Conservation (phyloP, 2,113 vertebrate species). For the Oryzias javanicus region DNA sequence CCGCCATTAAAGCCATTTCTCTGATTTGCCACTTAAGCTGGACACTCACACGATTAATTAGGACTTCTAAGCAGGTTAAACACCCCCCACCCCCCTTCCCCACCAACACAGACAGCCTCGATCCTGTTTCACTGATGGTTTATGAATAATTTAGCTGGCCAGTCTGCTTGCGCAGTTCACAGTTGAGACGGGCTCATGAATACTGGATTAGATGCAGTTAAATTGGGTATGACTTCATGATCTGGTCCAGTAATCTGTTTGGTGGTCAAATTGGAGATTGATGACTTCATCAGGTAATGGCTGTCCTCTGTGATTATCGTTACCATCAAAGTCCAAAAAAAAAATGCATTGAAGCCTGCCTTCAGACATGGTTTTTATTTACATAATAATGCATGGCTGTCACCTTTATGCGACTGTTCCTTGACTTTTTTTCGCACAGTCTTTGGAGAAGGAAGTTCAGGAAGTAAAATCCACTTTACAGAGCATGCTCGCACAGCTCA, state of each 20-base stretch:
- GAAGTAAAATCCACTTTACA: constrained; percentile 81
- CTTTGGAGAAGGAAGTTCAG: constrained; percentile 85
- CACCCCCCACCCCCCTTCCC: constrained; percentile 45
- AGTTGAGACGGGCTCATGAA: constrained; percentile 62
- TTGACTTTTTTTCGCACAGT: constrained; percentile 82
- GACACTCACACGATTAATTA: constrained; percentile 68
- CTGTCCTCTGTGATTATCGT: constrained; percentile 33
- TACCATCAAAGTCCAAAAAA: constrained; percentile 28
- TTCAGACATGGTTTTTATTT: constrained; percentile 26
- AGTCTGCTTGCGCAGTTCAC: constrained; percentile 53
- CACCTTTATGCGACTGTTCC: constrained; percentile 54
- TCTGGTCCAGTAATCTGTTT: constrained; percentile 50
- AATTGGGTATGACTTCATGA: constrained; percentile 62
- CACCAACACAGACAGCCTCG: constrained; percentile 40
- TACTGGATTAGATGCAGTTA: constrained; percentile 54
- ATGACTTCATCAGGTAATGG: constrained; percentile 64
- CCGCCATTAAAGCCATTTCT: constrained; percentile 73
- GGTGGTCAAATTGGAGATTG: constrained; percentile 51
- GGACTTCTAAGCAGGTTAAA: constrained; percentile 73
- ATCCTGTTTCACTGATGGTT: constrained; percentile 45
- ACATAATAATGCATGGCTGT: constrained; percentile 21
- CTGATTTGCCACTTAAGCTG: constrained; percentile 73
- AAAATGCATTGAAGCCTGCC: constrained; percentile 10
- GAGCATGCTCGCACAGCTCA: constrained; percentile 71
- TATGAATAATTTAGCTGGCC: constrained; percentile 70